Evolutionary conservation across 1,140 invertebrate genomes (phyloP).

Genomic region (Triops cancriformis): DNA sequence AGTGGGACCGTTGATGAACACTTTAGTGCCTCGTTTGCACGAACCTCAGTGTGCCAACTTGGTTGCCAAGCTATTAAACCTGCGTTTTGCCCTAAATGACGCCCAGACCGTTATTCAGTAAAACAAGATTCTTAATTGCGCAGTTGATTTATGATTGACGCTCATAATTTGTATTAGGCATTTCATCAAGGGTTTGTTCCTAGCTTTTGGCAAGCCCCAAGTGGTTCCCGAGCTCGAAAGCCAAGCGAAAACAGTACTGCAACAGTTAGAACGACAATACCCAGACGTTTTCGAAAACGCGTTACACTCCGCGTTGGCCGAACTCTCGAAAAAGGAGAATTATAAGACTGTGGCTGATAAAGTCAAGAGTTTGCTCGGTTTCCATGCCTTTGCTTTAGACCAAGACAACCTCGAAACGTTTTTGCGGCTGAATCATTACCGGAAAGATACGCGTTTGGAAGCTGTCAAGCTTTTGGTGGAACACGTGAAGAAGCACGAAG

Average conservation of each 20-base stretch:
- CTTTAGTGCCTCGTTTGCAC: not conserved
- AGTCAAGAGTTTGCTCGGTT: slow-evolving; percentile 8
- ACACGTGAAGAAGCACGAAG: not conserved
- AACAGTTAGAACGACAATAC: slow-evolving; percentile 27
- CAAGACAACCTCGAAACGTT: slow-evolving; percentile 16
- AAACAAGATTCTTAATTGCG: too few species aligned
- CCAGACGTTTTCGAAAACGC: slow-evolving; percentile 29
- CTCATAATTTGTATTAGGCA: slow-evolving; percentile 11
- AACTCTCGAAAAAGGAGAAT: not conserved
- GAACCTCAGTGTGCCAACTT: not conserved
- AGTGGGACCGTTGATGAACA: slow-evolving; percentile 18
- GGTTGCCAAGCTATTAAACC: slow-evolving; percentile 6
- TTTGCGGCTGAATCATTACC: slow-evolving; percentile 22
- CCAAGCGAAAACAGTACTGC: not conserved
- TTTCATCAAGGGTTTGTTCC: slow-evolving; percentile 10
- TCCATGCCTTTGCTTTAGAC: slow-evolving; percentile 16
- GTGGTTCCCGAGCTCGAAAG: not conserved
- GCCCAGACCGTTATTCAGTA: slow-evolving; percentile 20
- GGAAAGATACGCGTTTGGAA: slow-evolving; percentile 15
- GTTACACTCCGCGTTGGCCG: slow-evolving; percentile 14
- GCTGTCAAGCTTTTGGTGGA: slow-evolving; percentile 16
- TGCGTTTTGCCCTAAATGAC: slow-evolving; percentile 15
- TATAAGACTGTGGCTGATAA: not conserved
- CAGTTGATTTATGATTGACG: too few species aligned
- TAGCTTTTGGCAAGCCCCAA: not conserved